phyloP scores from a whole-genome alignment of 2,888 invertebrate genomes.

The Hemaris fuciformis region DNA sequence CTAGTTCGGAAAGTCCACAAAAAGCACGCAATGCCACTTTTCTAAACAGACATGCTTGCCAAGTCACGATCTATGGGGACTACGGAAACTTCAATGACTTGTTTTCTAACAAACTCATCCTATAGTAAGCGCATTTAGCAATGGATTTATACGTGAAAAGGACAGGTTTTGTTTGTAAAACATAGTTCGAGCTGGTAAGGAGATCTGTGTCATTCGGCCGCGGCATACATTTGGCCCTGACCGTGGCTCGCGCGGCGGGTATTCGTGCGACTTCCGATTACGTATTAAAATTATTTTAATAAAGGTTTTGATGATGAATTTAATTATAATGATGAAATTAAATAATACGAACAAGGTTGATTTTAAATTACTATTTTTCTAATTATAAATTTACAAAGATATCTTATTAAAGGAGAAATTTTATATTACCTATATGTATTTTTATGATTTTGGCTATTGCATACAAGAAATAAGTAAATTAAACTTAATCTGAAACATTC shows the following conservation, averaged over 20 bases:
- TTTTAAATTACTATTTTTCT: slow-evolving; percentile 1
- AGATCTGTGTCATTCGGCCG: slow-evolving; percentile 75
- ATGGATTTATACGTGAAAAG: slow-evolving; percentile 41
- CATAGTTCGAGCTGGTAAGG: slow-evolving; percentile 48
- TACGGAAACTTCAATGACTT: slow-evolving; percentile 11
- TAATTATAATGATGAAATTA: background rate
- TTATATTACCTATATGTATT: no score
- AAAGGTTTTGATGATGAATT: background rate
- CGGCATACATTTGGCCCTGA: slow-evolving; percentile 66
- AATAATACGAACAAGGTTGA: background rate
- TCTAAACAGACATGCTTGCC: slow-evolving; percentile 10
- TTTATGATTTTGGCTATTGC: no score
- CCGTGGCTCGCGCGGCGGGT: slow-evolving; percentile 51
- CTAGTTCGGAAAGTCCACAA: background rate
- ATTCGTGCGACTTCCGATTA: slow-evolving; percentile 43
- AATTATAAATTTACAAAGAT: no score
- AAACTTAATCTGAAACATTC: no score
- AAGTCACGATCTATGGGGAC: slow-evolving; percentile 8
- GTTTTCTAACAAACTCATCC: slow-evolving; percentile 15
- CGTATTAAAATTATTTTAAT: background rate
- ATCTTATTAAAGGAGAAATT: no score
- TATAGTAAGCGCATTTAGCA: slow-evolving; percentile 23
- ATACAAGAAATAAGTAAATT: no score
- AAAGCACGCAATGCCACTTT: slow-evolving; percentile 12
- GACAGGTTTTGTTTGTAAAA: slow-evolving; percentile 57